These are phyloP conservation scores for Thumatha senex DNA, from an alignment of 2,888 invertebrate species.

Conservation along the genomic window DNA sequence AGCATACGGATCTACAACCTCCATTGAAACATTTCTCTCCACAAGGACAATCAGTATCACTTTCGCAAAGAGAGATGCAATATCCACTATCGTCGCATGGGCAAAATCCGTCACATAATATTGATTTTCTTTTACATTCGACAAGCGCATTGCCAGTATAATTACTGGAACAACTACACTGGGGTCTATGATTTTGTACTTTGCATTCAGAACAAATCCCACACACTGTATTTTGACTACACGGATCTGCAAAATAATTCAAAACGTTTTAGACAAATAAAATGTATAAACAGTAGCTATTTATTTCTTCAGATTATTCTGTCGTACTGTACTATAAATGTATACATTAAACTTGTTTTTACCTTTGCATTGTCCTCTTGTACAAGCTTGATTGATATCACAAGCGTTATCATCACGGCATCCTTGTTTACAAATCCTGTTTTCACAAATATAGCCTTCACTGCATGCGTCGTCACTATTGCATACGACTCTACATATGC, in stretches of 20 bases:
- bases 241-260: slow-evolving; percentile 85
- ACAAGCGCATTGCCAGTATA: slow-evolving; percentile 92
- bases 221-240: slow-evolving; percentile 88
- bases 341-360: slow-evolving; percentile 21
- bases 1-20: slow-evolving; percentile 89
- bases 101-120: slow-evolving; percentile 89
- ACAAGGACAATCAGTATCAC: slow-evolving; percentile 89
- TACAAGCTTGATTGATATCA: slow-evolving; percentile 88
- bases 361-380: slow-evolving; percentile 92
- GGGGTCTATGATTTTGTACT: slow-evolving; percentile 92
- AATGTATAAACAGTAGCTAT: too few relatives aligned
- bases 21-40: slow-evolving; percentile 90
- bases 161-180: slow-evolving; percentile 92
- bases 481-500: slow-evolving; percentile 92
- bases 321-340: too few relatives aligned
- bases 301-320: too few relatives aligned
- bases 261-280: not conserved
- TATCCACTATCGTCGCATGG: slow-evolving; percentile 92
- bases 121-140: slow-evolving; percentile 88
- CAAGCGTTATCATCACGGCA: slow-evolving; percentile 94
- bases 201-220: slow-evolving; percentile 93
- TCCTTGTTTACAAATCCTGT: slow-evolving; percentile 92
- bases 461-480: slow-evolving; percentile 93
- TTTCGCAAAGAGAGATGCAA: slow-evolving; percentile 87
- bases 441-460: slow-evolving; percentile 93